phyloP scores from a whole-genome alignment of 2,888 invertebrate genomes.

The Papilio protenor region DNA sequence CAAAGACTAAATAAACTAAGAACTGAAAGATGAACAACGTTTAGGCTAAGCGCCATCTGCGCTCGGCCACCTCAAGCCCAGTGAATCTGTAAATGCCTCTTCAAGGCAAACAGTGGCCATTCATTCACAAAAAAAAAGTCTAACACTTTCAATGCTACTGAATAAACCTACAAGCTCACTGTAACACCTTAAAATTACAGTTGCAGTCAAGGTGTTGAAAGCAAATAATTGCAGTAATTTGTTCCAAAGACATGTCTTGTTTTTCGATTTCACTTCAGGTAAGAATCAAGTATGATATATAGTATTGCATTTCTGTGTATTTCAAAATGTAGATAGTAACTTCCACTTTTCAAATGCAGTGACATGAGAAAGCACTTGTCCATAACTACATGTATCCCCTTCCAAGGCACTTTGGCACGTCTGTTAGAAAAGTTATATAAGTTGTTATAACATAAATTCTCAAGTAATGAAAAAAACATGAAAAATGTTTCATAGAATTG shows the following conservation, averaged over 20 bases:
- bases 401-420: neutral
- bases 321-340: neutral
- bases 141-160: too few species aligned
- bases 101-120: too few species aligned
- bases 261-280: neutral
- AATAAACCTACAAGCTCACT: too few species aligned
- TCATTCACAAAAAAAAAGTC: too few species aligned
- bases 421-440: neutral
- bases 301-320: neutral
- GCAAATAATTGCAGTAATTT: neutral
- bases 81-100: too few species aligned
- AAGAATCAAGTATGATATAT: neutral
- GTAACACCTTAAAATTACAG: too few species aligned
- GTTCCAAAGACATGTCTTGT: neutral
- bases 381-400: neutral
- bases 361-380: slow-evolving; percentile 7
- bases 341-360: neutral
- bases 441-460: neutral
- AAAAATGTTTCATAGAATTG: neutral
- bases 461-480: neutral
- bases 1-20: too few species aligned
- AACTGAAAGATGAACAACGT: too few species aligned
- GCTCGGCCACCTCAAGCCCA: too few species aligned
- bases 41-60: too few species aligned
- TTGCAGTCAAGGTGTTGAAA: neutral